phyloP scores from a whole-genome alignment of 2,113 vertebrate genomes.

The Sorex araneus region DNA sequence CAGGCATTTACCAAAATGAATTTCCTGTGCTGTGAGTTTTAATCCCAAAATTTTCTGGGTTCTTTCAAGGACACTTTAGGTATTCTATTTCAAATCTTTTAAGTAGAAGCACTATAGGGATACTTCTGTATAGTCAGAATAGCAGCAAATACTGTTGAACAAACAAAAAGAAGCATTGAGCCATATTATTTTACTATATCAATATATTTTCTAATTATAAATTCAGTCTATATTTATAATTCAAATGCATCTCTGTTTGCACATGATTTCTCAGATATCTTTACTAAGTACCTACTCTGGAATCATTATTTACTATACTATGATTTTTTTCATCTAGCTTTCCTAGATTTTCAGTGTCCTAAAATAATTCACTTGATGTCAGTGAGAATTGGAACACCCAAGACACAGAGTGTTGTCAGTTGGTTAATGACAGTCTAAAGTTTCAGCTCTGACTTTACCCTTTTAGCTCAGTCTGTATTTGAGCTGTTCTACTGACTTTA shows the following conservation, averaged over 20 bases:
- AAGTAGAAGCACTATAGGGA: not conserved
- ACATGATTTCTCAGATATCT: not conserved
- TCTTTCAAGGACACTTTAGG: not conserved
- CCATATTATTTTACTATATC: conserved; percentile 9
- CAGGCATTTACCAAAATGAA: not conserved
- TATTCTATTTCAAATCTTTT: not conserved
- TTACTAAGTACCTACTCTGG: not conserved
- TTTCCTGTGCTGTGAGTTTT: not conserved
- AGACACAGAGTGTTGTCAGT: not conserved
- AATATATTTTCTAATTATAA: conserved; percentile 40
- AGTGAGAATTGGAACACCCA: not conserved
- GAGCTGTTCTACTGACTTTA: not conserved
- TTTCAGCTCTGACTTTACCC: not conserved
- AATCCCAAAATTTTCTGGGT: not conserved
- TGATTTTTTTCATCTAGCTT: not conserved
- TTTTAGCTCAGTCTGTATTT: not conserved
- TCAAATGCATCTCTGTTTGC: not conserved
- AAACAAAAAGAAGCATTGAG: not conserved
- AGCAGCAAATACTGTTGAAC: not conserved
- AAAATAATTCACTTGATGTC: not conserved
- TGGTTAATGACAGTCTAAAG: not conserved
- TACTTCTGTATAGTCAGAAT: not conserved
- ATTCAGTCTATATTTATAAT: conserved; percentile 20
- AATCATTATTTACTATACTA: not conserved
- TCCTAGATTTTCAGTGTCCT: not conserved